Conservation (phyloP, 2,888 invertebrate genomes). For the Hedychridium roseum region DNA sequence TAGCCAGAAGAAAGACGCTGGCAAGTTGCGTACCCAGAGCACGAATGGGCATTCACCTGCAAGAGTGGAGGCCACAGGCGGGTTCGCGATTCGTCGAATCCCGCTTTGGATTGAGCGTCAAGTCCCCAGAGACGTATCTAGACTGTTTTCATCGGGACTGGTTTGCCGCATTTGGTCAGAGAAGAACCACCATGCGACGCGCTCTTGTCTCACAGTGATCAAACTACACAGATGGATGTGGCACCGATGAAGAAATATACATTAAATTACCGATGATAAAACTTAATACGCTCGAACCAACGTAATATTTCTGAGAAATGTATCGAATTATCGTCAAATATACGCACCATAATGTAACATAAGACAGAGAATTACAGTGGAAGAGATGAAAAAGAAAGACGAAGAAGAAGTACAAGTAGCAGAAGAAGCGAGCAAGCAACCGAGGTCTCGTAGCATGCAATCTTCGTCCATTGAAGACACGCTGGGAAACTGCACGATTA, state of each 20-base stretch:
- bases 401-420: constrained; percentile 7
- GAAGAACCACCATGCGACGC: constrained; percentile 30
- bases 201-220: constrained; percentile 22
- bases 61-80: constrained; percentile 25
- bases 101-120: constrained; percentile 47
- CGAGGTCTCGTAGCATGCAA: constrained; percentile 61
- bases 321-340: too few relatives aligned
- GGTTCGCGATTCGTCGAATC: constrained; percentile 43
- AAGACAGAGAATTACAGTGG: constrained; percentile 22
- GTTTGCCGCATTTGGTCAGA: constrained; percentile 57
- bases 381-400: constrained; percentile 8
- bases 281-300: too few relatives aligned
- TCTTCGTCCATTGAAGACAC: constrained; percentile 63
- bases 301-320: too few relatives aligned
- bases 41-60: constrained; percentile 56
- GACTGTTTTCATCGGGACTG: constrained; percentile 54
- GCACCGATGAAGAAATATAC: too few relatives aligned
- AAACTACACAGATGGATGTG: constrained; percentile 36
- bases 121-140: constrained; percentile 57
- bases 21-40: too few relatives aligned
- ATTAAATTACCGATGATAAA: too few relatives aligned
- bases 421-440: constrained; percentile 13
- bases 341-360: too few relatives aligned
- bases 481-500: constrained; percentile 63
- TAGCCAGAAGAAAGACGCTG: too few relatives aligned